Conservation (phyloP, 2,888 invertebrate species). For the Stenodema calcarata region DNA sequence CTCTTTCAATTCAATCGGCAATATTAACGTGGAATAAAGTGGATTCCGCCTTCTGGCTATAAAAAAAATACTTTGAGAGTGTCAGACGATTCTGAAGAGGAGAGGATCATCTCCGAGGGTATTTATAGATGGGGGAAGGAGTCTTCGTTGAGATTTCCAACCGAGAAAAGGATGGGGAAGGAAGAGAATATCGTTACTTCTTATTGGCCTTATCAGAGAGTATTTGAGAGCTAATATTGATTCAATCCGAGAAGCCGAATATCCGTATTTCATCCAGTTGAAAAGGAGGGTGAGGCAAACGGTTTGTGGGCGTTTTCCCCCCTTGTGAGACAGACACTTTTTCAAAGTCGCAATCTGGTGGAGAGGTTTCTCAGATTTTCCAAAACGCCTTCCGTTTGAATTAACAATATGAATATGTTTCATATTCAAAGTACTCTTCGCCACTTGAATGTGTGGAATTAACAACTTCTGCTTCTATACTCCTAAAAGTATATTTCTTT, state of each 20-base stretch:
- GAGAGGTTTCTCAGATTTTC: background rate
- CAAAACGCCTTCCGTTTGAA: too few species aligned
- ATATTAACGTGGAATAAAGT: background rate
- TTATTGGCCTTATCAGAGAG: conserved; percentile 11
- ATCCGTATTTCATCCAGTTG: background rate
- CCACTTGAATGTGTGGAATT: too few species aligned
- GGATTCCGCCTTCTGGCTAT: background rate
- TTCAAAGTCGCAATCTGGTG: background rate
- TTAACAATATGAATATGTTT: too few species aligned
- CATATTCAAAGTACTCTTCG: too few species aligned
- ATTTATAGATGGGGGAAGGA: background rate
- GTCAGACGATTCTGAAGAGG: background rate
- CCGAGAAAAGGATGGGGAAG: background rate
- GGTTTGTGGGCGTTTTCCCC: background rate
- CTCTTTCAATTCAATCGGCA: background rate
- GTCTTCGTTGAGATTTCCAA: background rate
- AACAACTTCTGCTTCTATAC: too few species aligned
- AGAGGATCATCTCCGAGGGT: background rate
- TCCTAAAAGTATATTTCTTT: too few species aligned
- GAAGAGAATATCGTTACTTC: background rate
- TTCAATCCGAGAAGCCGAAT: conserved; percentile 8
- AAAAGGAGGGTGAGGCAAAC: background rate
- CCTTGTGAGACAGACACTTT: background rate
- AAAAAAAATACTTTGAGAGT: background rate
- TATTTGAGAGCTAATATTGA: conserved; percentile 24